Evolutionary conservation across 2,888 invertebrate species (phyloP), one percentile per base, ranked within the genome.

Genomic region (Perdita meconis): DNA sequence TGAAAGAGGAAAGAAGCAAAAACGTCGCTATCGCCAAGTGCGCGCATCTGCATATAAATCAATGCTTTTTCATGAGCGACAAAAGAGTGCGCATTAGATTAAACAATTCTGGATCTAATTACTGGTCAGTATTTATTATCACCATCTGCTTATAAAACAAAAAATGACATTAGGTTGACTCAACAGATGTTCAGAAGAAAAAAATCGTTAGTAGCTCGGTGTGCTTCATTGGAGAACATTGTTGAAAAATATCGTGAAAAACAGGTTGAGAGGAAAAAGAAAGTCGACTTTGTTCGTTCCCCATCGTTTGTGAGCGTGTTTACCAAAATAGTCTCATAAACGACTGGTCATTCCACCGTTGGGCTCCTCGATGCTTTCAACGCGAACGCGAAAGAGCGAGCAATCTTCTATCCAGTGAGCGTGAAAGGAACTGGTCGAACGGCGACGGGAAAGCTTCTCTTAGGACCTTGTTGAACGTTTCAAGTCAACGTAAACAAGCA

Each of bases 381-480:
- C 55, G 42, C 6, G 55, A n/a, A 40, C 53, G 65, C 16, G 12
- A 47, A 34, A 34, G 61, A 34, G 13, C 34, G 19, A 19, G 47
- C 16, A n/a, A n/a, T n/a, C n/a, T 64, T 19, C 40, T 30, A 38
- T 53, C 26, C 42, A 57, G 3, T 16, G 24, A 57, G 16, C n/a
- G 36, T 38, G 56, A 63, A 56, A 42, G 44, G 53, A 44, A 56
- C 16, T 36, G 30, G 22, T 22, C 24, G 34, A 50, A 61, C 13
- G 34, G 47, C 26, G 30, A 50, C 61, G 61, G 40, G 22, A 56
- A 44, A 34, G 56, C n/a, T 13, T 13, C 19, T 16, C 34, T 57
- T 10, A 40, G 36, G 36, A 24, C 19, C 13, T 53, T 50, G 67
- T 51, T 67, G 30, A 59, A 67, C 19, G 67, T n/a, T 68, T 40